Conservation (phyloP, 1,140 invertebrate species). For the Hylyphantes graminicola region DNA sequence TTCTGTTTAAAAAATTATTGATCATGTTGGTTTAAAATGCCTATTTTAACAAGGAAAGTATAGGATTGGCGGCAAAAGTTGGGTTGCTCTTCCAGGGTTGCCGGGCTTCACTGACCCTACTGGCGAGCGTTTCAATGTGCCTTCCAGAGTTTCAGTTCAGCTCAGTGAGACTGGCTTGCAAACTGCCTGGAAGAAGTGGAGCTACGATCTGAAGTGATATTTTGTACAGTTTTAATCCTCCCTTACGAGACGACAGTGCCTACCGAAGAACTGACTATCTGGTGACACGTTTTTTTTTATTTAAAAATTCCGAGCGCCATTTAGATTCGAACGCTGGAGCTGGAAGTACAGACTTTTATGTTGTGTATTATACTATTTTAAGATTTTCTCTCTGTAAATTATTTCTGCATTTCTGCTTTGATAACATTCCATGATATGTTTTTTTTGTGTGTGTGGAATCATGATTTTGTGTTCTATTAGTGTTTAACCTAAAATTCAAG, state of each 20-base stretch:
- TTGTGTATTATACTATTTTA: slow-evolving; percentile 18
- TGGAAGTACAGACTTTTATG: slow-evolving; percentile 1
- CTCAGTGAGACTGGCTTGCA: neutral
- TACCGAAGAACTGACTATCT: slow-evolving; percentile 26
- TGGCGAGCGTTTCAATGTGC: neutral
- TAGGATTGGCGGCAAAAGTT: too few species aligned
- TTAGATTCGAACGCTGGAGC: neutral
- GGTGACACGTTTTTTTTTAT: neutral
- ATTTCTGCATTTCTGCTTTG: slow-evolving; percentile 21
- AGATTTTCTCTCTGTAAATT: slow-evolving; percentile 10
- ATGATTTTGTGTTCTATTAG: slow-evolving; percentile 8
- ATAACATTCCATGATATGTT: slow-evolving; percentile 22
- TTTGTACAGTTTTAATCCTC: slow-evolving; percentile 33
- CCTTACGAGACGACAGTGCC: slow-evolving; percentile 40
- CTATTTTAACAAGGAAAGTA: too few species aligned
- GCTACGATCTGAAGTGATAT: slow-evolving; percentile 27
- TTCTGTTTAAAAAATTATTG: too few species aligned
- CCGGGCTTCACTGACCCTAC: too few species aligned
- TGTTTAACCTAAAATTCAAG: slow-evolving; percentile 10
- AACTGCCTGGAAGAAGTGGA: neutral
- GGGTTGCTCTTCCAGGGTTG: too few species aligned
- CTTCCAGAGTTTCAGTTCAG: slow-evolving; percentile 1
- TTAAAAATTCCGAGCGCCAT: neutral
- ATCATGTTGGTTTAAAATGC: too few species aligned
- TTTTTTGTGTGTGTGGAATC: slow-evolving; percentile 25